Evolutionary conservation across 1,140 invertebrate genomes (phyloP).

Genomic region (Mesaphorura yosii): DNA sequence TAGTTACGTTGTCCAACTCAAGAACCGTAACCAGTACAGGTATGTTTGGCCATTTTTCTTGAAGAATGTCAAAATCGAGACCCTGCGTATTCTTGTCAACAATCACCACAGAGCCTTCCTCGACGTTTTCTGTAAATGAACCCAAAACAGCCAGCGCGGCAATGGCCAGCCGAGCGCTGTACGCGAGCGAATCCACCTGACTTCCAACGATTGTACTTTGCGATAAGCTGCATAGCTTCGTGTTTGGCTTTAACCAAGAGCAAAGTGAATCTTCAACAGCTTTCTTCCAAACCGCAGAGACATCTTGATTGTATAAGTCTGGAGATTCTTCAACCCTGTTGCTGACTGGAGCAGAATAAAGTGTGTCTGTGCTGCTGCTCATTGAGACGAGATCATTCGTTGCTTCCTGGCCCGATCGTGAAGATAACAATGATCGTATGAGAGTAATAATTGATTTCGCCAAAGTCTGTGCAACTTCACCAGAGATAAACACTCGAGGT

Average conservation of each 20-base stretch:
- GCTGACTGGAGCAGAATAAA: too few relatives aligned
- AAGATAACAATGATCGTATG: conserved; percentile 35
- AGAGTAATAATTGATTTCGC: conserved; percentile 38
- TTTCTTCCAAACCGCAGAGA: conserved; percentile 36
- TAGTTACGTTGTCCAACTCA: neutral
- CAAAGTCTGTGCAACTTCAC: conserved; percentile 40
- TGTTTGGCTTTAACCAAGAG: conserved; percentile 35
- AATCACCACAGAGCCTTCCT: conserved; percentile 35
- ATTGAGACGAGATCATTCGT: neutral
- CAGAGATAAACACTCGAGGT: conserved; percentile 39
- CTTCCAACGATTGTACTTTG: conserved; percentile 33
- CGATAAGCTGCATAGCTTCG: conserved; percentile 33
- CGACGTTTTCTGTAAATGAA: conserved; percentile 37
- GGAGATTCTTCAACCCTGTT: neutral
- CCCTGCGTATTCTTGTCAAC: neutral
- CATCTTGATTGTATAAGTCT: too few relatives aligned
- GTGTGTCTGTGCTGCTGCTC: too few relatives aligned
- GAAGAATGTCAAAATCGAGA: neutral
- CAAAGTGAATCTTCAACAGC: conserved; percentile 37
- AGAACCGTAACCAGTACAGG: neutral
- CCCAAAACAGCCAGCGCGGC: conserved; percentile 39
- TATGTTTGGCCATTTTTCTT: neutral
- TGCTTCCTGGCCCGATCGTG: neutral
- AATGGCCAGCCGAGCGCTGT: conserved; percentile 36
- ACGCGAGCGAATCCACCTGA: conserved; percentile 29